Evolutionary conservation across 2,888 invertebrate genomes (phyloP).

Genomic region (Eupithecia dodoneata): DNA sequence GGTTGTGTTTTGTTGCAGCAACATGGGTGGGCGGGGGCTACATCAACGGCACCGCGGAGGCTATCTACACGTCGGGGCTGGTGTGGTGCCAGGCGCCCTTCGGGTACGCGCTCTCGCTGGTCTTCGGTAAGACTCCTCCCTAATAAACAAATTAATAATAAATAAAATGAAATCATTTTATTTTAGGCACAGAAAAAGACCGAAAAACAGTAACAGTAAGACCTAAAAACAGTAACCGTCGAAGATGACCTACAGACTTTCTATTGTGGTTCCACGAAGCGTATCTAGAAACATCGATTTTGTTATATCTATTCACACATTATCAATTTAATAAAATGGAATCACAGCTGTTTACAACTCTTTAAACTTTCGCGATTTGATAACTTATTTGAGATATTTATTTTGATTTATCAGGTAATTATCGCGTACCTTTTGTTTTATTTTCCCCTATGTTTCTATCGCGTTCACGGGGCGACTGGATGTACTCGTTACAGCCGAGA

Average conservation of each 20-base stretch:
- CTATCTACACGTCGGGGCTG: slow-evolving; percentile 95
- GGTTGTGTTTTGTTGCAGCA: slow-evolving; percentile 84
- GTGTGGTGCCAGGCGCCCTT: slow-evolving; percentile 99
- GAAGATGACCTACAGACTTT: background rate
- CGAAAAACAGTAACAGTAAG: background rate
- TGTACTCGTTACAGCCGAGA: too few species aligned
- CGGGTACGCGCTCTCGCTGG: slow-evolving; percentile 97
- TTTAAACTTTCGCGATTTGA: too few species aligned
- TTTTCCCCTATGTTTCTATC: too few species aligned
- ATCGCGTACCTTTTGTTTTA: too few species aligned
- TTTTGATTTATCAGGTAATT: too few species aligned
- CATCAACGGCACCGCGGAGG: slow-evolving; percentile 99
- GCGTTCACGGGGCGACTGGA: too few species aligned
- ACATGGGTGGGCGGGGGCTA: slow-evolving; percentile 99
- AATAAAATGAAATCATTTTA: too few species aligned
- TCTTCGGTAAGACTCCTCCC: slow-evolving; percentile 88
- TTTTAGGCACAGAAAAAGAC: too few species aligned
- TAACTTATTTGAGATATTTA: too few species aligned
- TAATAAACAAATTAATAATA: too few species aligned
- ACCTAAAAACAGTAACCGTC: background rate
- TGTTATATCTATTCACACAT: background rate
- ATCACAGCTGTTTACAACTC: too few species aligned
- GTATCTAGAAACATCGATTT: background rate
- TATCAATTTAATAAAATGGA: too few species aligned
- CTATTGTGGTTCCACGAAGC: background rate